A percentile compares a stretch with the other conserved stretches of the same genome.
Evolutionary conservation across 2,888 invertebrate genomes (phyloP).

Genomic region (Brassicogethes aeneus): DNA sequence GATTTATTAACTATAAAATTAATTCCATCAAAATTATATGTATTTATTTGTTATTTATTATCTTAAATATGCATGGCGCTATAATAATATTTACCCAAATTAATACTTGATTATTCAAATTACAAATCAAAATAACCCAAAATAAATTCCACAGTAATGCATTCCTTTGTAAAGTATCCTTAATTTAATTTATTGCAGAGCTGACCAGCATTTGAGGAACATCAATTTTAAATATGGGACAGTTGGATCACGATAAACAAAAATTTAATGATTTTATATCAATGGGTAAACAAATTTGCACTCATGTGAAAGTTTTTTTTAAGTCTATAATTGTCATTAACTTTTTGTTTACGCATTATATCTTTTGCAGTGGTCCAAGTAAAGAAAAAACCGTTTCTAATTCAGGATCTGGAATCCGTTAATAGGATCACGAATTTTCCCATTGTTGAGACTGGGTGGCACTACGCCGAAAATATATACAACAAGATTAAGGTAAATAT

Average conservation of each 20-base stretch:
- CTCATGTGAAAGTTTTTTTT: neutral
- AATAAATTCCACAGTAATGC: neutral
- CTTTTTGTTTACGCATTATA: no score
- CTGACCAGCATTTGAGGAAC: neutral
- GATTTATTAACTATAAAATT: no score
- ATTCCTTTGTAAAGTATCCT: neutral
- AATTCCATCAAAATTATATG: no score
- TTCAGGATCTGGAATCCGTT: slow-evolving; percentile 57
- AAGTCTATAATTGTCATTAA: neutral
- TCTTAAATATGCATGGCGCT: neutral
- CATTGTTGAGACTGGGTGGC: slow-evolving; percentile 70
- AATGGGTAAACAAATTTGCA: neutral
- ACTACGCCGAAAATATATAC: slow-evolving; percentile 67
- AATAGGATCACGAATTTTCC: slow-evolving; percentile 70
- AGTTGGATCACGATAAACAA: neutral
- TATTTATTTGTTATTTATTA: no score
- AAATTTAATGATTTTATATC: neutral
- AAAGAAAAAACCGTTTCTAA: slow-evolving; percentile 17
- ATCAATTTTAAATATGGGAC: neutral
- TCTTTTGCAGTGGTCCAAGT: slow-evolving; percentile 23
- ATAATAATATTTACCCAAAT: neutral
- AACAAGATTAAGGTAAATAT: slow-evolving; percentile 60
- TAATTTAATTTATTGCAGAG: neutral
- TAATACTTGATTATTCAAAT: no score
- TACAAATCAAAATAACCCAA: neutral